Conservation (phyloP, 2,797 vertebrate species). For the Clarias platycephalus region DNA sequence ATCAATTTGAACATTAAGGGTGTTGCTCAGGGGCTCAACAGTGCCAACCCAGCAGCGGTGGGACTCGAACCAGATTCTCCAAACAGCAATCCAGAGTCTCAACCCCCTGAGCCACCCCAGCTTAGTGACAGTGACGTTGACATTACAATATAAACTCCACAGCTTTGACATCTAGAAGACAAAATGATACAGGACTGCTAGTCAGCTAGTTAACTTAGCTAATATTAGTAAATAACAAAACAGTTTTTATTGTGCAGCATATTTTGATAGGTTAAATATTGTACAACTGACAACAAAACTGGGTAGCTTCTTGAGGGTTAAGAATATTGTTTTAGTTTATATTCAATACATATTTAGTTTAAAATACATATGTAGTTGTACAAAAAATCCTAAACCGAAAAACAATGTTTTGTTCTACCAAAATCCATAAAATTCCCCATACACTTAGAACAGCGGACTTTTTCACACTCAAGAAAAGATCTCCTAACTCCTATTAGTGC, state of each 20-base stretch:
- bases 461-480: not conserved
- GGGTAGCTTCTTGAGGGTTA: no score
- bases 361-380: no score
- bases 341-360: no score
- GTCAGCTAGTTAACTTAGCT: not conserved
- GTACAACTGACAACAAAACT: not conserved
- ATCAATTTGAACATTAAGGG: no score
- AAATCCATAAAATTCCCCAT: not conserved
- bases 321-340: no score
- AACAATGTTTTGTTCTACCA: not conserved
- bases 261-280: not conserved
- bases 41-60: no score
- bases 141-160: not conserved
- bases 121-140: not conserved
- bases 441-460: not conserved
- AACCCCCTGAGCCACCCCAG: no score
- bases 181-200: not conserved
- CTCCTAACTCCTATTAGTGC: not conserved
- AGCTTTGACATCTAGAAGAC: not conserved
- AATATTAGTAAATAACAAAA: not conserved
- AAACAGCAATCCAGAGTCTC: no score
- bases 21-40: no score
- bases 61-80: no score
- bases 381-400: no score
- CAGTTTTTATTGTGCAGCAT: not conserved